phyloP scores from a whole-genome alignment of 2,113 vertebrate genomes.

The Crotalus helleri region DNA sequence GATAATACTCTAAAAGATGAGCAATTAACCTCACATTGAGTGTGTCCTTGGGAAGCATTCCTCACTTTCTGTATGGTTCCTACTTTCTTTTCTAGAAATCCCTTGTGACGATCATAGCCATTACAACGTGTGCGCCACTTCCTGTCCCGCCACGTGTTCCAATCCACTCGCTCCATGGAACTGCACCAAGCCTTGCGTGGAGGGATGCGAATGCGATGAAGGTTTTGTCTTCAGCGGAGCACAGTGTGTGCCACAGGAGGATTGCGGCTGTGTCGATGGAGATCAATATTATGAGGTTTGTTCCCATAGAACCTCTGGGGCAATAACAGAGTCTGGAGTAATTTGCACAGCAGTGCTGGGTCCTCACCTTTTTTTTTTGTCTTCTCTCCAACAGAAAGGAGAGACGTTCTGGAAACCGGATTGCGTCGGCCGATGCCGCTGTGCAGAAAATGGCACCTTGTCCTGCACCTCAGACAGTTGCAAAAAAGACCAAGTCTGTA shows the following conservation, averaged over 20 bases:
- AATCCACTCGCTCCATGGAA: constrained; percentile 10
- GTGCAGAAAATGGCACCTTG: constrained; percentile 61
- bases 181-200: constrained; percentile 65
- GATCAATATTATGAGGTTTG: constrained; percentile 60
- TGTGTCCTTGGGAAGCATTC: background rate
- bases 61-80: constrained; percentile 1
- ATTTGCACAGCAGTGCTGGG: constrained; percentile 21
- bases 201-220: constrained; percentile 65
- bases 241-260: constrained; percentile 52
- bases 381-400: constrained; percentile 65
- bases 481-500: constrained; percentile 69
- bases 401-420: constrained; percentile 59
- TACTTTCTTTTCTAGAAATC: constrained; percentile 45
- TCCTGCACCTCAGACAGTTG: constrained; percentile 67
- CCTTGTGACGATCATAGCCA: constrained; percentile 65
- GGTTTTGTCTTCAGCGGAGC: constrained; percentile 68
- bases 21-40: background rate
- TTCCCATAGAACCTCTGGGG: background rate
- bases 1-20: background rate
- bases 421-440: constrained; percentile 72
- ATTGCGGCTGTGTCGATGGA: constrained; percentile 66
- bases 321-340: background rate
- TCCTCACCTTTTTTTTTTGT: constrained; percentile 23
- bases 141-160: constrained; percentile 66
- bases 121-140: constrained; percentile 59